Conservation (phyloP, 1,140 invertebrate genomes). For the Ectropis grisescens region DNA sequence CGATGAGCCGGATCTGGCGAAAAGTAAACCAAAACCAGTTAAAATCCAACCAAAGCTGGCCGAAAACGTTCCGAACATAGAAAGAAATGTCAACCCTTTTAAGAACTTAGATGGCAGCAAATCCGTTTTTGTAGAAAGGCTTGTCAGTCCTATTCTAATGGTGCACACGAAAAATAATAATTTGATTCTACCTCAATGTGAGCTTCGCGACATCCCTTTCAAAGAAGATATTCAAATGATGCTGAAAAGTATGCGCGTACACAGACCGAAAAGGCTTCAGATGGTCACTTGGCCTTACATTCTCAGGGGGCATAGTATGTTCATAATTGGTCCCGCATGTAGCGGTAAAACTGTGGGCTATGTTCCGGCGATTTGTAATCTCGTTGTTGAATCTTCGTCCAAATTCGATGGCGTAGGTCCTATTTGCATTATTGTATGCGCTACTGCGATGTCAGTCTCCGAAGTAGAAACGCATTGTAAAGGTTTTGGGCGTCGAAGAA, state of each 20-base stretch:
- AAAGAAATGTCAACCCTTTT: constrained; percentile 48
- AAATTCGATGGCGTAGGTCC: constrained; percentile 25
- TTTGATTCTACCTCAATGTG: constrained; percentile 27
- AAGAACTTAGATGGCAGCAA: constrained; percentile 37
- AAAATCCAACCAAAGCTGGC: too few species aligned
- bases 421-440: constrained; percentile 44
- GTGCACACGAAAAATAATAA: constrained; percentile 49
- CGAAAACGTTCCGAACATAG: too few species aligned
- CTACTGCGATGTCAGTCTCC: constrained; percentile 37
- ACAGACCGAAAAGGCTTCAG: constrained; percentile 48
- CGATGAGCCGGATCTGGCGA: too few species aligned
- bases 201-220: constrained; percentile 38
- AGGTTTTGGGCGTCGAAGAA: constrained; percentile 26
- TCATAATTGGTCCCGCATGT: constrained; percentile 46
- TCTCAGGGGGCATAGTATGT: constrained; percentile 54
- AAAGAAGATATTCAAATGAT: constrained; percentile 29
- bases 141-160: constrained; percentile 42
- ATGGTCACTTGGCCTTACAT: constrained; percentile 61
- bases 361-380: constrained; percentile 56
- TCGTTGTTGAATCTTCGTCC: constrained; percentile 34
- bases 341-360: constrained; percentile 70
- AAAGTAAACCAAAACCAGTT: too few species aligned
- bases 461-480: constrained; percentile 26
- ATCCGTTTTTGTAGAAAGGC: constrained; percentile 47
- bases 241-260: constrained; percentile 30